phyloP scores from a whole-genome alignment of 2,888 invertebrate species.

The Troides oblongomaculatus region DNA sequence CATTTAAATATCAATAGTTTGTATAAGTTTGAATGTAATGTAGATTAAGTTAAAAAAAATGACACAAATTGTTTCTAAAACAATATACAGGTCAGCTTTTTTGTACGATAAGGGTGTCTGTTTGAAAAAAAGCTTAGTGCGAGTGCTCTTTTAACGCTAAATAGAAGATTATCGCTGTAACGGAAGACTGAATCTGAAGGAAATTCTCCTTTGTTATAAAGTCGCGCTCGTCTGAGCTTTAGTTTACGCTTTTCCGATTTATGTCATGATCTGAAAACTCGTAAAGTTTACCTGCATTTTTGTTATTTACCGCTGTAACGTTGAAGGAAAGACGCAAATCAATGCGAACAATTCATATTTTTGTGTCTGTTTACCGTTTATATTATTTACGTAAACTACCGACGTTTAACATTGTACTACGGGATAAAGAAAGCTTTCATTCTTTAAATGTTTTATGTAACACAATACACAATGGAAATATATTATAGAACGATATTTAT shows the following conservation, averaged over 20 bases:
- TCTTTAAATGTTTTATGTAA: no score
- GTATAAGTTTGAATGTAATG: neutral
- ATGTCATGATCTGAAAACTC: slow-evolving; percentile 16
- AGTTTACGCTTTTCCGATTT: slow-evolving; percentile 19
- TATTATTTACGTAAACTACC: neutral
- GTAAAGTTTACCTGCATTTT: slow-evolving; percentile 15
- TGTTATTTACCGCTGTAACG: neutral
- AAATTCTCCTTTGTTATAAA: slow-evolving; percentile 17
- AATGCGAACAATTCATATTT: neutral
- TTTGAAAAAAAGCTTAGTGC: neutral
- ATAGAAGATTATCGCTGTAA: slow-evolving; percentile 6
- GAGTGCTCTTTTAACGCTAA: slow-evolving; percentile 4
- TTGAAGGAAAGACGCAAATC: neutral
- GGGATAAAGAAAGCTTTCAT: no score
- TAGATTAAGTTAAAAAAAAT: neutral
- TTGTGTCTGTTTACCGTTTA: neutral
- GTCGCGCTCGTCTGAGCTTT: slow-evolving; percentile 21
- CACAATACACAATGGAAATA: no score
- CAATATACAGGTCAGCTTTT: no score
- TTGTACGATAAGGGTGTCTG: neutral
- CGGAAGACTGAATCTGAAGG: slow-evolving; percentile 16
- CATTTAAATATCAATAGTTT: neutral
- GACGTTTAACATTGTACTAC: no score
- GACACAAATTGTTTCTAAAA: no score
- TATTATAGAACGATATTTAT: no score